Conservation (phyloP, 2,113 vertebrate species). For the Phyllostomus discolor region DNA sequence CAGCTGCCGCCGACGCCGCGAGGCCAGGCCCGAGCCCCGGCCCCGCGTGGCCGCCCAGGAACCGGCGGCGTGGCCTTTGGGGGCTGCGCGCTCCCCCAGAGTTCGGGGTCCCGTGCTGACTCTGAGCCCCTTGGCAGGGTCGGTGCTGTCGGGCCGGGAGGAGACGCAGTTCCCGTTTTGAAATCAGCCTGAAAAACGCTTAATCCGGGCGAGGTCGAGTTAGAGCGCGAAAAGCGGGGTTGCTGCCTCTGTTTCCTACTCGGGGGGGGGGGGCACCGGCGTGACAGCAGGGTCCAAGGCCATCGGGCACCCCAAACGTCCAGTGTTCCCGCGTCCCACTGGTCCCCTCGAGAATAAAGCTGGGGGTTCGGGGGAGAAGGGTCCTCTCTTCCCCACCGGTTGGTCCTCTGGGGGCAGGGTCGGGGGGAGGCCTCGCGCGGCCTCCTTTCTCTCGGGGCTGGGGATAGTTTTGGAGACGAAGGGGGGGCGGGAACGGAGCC, state of each 20-base stretch:
- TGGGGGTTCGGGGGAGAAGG: not conserved
- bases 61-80: not conserved
- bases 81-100: not conserved
- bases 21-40: not conserved
- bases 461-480: not conserved
- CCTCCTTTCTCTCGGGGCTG: not conserved
- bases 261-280: not conserved
- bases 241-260: not conserved
- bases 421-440: not conserved
- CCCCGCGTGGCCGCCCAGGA: not conserved
- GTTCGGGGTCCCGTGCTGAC: not conserved
- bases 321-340: accelerated
- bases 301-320: not conserved
- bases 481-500: not conserved
- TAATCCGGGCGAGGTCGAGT: not conserved
- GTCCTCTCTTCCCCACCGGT: not conserved
- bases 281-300: not conserved
- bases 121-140: not conserved
- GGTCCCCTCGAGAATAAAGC: not conserved
- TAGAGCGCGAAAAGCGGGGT: not conserved
- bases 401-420: not conserved
- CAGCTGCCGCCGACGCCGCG: not conserved
- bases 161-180: not conserved
- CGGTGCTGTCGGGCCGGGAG: not conserved
- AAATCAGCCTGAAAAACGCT: not conserved